These are phyloP conservation scores for Semnornis frantzii DNA, from an alignment of 2,113 vertebrate genomes.

Conservation along the genomic window DNA sequence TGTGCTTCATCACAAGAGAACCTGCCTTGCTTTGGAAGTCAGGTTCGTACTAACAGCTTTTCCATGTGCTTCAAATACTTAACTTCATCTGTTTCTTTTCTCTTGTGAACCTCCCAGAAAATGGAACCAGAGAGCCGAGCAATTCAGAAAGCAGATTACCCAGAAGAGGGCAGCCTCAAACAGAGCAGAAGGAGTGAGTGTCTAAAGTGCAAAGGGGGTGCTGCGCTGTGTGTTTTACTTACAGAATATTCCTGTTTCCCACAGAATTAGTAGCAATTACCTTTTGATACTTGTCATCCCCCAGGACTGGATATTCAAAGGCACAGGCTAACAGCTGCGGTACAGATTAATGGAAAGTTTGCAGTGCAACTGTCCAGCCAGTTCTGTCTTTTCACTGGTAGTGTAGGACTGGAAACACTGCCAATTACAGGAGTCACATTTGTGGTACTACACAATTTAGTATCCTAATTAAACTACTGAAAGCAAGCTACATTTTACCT, in stretches of 20 bases:
- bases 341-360: neutral
- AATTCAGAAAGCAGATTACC: neutral
- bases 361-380: neutral
- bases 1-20: neutral
- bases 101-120: constrained; percentile 12
- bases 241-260: neutral
- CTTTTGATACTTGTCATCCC: neutral
- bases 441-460: neutral
- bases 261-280: neutral
- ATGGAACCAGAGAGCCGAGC: neutral
- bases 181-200: constrained; percentile 67
- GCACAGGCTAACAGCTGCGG: neutral
- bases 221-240: neutral
- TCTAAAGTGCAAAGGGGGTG: accelerated
- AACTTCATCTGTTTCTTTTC: neutral
- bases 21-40: neutral
- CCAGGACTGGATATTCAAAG: neutral
- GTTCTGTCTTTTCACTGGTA: neutral
- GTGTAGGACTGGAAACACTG: neutral
- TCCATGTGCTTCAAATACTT: neutral
- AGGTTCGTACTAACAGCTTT: neutral
- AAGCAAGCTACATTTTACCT: neutral
- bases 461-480: neutral
- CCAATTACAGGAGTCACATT: neutral
- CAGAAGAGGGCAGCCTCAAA: constrained; percentile 61